Conservation (phyloP, 2,797 vertebrate species). For the Urocyon cinereoargenteus region DNA sequence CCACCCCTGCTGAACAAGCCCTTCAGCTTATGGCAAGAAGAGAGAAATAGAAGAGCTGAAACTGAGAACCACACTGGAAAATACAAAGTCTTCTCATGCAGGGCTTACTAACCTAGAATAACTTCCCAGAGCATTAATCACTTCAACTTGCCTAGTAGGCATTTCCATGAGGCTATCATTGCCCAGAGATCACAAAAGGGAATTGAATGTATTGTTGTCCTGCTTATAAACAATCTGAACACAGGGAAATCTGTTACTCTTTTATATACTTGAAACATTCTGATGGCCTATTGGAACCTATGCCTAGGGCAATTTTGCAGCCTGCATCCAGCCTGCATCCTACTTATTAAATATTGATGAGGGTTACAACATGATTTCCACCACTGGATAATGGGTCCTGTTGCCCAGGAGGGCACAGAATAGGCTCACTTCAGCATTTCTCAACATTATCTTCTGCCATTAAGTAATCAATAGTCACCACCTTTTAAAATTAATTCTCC, state of each 20-base stretch:
- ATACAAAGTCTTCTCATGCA: constrained; percentile 61
- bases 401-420: constrained; percentile 84
- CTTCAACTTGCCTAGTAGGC: constrained; percentile 71
- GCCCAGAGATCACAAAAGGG: constrained; percentile 72
- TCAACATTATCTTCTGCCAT: constrained; percentile 86
- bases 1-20: constrained; percentile 79
- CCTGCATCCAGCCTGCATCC: constrained; percentile 67
- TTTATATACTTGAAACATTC: constrained; percentile 77
- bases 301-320: constrained; percentile 76
- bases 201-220: constrained; percentile 68
- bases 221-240: constrained; percentile 78
- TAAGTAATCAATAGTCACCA: constrained; percentile 89
- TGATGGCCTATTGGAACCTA: constrained; percentile 71
- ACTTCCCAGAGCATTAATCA: constrained; percentile 77
- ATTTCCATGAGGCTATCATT: constrained; percentile 75
- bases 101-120: constrained; percentile 70
- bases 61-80: constrained; percentile 66
- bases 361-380: constrained; percentile 83
- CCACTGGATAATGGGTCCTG: constrained; percentile 85
- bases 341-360: constrained; percentile 87
- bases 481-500: constrained; percentile 88
- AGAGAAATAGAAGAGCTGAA: constrained; percentile 23
- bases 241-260: constrained; percentile 78
- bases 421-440: constrained; percentile 87
- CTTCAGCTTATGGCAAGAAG: constrained; percentile 56